Percentiles rank a stretch among this genome's conserved stretches.
Evolutionary conservation across 1,140 invertebrate genomes (phyloP).

Genomic region (Temnothorax curvispinosus): DNA sequence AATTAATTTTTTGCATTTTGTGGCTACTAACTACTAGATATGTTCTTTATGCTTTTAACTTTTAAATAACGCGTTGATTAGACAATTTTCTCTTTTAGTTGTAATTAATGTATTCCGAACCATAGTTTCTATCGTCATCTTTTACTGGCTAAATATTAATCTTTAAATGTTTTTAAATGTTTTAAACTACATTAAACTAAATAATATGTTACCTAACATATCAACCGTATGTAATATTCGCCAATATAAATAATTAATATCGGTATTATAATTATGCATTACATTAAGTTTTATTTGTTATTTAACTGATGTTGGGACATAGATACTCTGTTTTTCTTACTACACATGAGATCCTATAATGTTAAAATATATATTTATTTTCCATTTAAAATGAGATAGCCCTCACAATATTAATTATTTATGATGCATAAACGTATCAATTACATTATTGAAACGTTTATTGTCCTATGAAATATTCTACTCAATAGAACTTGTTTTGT

Average conservation of each 20-base stretch:
- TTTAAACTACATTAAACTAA: not conserved
- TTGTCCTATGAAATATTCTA: constrained; percentile 7
- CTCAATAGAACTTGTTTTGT: not conserved
- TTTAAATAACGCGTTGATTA: not conserved
- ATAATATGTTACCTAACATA: not conserved
- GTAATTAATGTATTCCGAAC: not conserved
- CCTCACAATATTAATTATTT: not conserved
- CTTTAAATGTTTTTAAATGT: too few relatives aligned
- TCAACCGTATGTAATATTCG: not conserved
- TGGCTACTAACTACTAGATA: not conserved
- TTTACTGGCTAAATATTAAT: too few relatives aligned
- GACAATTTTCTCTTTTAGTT: not conserved
- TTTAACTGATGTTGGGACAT: not conserved
- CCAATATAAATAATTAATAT: not conserved
- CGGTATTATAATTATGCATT: not conserved
- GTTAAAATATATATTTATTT: not conserved
- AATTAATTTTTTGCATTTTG: not conserved
- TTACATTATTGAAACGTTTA: not conserved
- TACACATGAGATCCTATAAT: not conserved
- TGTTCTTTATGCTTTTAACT: not conserved
- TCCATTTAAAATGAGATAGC: not conserved
- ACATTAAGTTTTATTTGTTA: not conserved
- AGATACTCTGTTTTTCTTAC: not conserved
- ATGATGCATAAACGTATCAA: not conserved
- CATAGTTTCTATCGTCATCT: not conserved